Base-by-base conservation (phyloP, 2,113 vertebrate species). In the Dendrocopos noguchii region DNA sequence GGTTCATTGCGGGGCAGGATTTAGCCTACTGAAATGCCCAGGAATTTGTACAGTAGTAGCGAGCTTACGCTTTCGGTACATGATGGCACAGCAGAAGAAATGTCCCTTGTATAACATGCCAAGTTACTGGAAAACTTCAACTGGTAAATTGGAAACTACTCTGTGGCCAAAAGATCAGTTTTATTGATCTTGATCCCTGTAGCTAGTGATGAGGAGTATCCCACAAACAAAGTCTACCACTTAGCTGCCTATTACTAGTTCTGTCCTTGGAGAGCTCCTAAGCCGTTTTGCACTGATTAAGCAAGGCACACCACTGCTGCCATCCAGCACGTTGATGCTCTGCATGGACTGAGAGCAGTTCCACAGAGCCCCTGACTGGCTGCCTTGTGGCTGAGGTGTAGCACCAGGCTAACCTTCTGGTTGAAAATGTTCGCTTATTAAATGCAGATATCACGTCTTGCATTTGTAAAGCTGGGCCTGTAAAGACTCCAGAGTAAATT, bases 241-340 rank as follows among this genome's bases (percentile, higher is more conserved):
- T 44, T 87, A 59, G 34, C 57, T 88, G 39, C 33, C 33, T 88
- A 2, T 56, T 84, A 28, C 6, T 12, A 21, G 19, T 55, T 87
- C 66, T 0, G 1, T 84, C 27, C 50, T 68, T 61, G 39, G 36
- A 65, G 31, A 68, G 10, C 36, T 84, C 47, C 24, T 28, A 46
- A 64, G 22, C 31, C 1, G 0, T 64, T 84, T 50, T 50, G 6
- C 42, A 71, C 0, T 28, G 61, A 92, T 87, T 25, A 70, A 83
- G 61, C 42, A 77, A 22, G 15, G 36, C 36, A 47, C 15, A 5
- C 15, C 0, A 1, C 16, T 87, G 24, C 34, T 84, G 39, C 18
- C 12, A 9, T 65, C 42, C 0, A 0, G 14, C 9, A 2, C 46
- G 29, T 86, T 0, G 0, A 7, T 90, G 42, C 47, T 6, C 9